Conservation (phyloP, 2,113 vertebrate species). For the Excalfactoria chinensis region DNA sequence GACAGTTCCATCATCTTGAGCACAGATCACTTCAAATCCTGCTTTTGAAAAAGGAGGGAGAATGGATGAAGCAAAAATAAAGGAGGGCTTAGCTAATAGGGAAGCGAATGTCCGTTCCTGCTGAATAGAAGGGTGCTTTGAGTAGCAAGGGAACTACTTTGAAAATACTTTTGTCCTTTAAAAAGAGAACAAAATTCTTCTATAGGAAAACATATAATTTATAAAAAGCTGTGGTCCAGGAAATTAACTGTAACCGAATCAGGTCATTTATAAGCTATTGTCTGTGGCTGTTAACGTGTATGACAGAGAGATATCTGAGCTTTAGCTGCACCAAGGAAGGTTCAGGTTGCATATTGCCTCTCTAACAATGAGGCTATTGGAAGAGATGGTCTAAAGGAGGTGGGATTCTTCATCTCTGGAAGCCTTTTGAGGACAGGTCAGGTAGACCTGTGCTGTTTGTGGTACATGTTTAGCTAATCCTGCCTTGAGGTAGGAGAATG, state of each 20-base stretch:
- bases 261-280: constrained; percentile 16
- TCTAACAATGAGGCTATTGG: not conserved
- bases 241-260: not conserved
- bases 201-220: not conserved
- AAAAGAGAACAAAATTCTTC: not conserved
- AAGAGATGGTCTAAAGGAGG: not conserved
- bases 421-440: constrained; percentile 15
- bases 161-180: constrained; percentile 10
- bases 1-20: not conserved
- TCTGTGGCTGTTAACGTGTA: not conserved
- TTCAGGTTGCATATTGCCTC: constrained; percentile 28
- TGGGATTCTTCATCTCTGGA: not conserved
- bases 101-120: not conserved
- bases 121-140: not conserved
- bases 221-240: not conserved
- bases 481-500: not conserved
- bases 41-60: not conserved
- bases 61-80: not conserved
- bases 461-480: not conserved
- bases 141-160: not conserved
- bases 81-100: not conserved
- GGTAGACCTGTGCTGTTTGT: constrained; percentile 9
- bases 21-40: not conserved
- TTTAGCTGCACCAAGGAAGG: not conserved
- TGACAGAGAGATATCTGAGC: constrained; percentile 14